A percentile compares a stretch with the other conserved stretches of the same genome.
Conservation (phyloP, 2,888 invertebrate species). For the Drosophila lacicola region DNA sequence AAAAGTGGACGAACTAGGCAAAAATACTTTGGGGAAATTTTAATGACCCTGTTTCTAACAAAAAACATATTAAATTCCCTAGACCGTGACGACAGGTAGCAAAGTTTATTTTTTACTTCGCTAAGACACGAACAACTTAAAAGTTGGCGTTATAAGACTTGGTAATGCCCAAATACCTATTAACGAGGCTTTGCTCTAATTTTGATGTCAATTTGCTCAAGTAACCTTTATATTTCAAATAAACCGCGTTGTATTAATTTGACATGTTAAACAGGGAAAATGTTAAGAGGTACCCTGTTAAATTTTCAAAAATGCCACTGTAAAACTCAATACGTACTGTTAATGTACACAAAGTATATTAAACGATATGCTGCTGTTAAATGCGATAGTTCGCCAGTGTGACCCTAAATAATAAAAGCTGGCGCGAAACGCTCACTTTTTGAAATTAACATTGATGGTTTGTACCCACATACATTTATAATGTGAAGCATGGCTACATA, state of each 20-base stretch:
- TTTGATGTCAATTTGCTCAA: background rate
- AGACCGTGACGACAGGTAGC: no score
- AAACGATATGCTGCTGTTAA: background rate
- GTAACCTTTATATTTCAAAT: background rate
- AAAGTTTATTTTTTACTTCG: no score
- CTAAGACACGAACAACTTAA: no score
- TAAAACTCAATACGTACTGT: slow-evolving; percentile 2
- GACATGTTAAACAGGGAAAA: background rate
- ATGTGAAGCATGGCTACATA: background rate
- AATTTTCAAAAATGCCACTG: background rate
- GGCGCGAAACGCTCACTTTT: slow-evolving; percentile 19
- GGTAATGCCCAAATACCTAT: no score
- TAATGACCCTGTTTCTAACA: background rate
- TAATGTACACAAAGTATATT: background rate
- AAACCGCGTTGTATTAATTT: background rate
- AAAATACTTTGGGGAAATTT: background rate
- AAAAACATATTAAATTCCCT: background rate
- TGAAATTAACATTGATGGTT: background rate
- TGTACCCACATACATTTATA: background rate
- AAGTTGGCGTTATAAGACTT: no score
- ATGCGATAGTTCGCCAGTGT: slow-evolving; percentile 29
- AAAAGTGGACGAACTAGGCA: background rate
- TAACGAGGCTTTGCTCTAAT: no score
- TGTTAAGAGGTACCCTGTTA: background rate
- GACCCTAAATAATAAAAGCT: background rate